Evolutionary conservation across 1,140 invertebrate genomes (phyloP), one percentile per base, ranked within the genome.

Genomic region (Oedothorax gibbosus): DNA sequence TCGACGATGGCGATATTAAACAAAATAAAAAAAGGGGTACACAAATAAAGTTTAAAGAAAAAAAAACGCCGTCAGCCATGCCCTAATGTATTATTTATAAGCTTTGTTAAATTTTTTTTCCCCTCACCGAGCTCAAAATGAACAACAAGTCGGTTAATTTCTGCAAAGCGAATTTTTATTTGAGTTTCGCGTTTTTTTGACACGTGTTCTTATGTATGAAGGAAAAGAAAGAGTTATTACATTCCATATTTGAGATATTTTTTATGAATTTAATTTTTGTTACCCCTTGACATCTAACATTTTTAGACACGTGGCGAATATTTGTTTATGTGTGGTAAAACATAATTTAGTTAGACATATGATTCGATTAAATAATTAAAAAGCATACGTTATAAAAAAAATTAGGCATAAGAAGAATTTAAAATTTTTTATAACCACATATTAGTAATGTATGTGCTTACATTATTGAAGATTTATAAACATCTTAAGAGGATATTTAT

Each of bases 101-200:
- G 69, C 12, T 82, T 65, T 73, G 56, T 73, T 73, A 56, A 72
- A 53, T 73, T 62, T 82, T 82, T 82, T 68, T 5, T 35, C 35
- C 64, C 51, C 77, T 18, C n/a, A 35, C 56, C 35, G 35, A 77
- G 75, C 60, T 21, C 56, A 66, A 79, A 65, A 79, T 79, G 77
- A 79, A 79, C 77, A 79, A 79, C 77, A 79, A 79, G 77, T 79
- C 64, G 77, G 77, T 79, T 79, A 79, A 79, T 79, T 79, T 79
- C 65, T 79, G 77, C 77, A 79, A 68, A 79, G 62, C 64, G 64
- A 68, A 68, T 79, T 79, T 35, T 79, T 79, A 79, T 79, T 79
- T 79, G 77, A 53, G 77, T 14, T 49, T 35, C n/a, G 50, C 50
- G 18, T 66, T 79, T 78, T 79, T 66, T 79, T 68, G 20, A 18